phyloP scores from a whole-genome alignment of 1,140 invertebrate species.

The Chrysopa pallens region DNA sequence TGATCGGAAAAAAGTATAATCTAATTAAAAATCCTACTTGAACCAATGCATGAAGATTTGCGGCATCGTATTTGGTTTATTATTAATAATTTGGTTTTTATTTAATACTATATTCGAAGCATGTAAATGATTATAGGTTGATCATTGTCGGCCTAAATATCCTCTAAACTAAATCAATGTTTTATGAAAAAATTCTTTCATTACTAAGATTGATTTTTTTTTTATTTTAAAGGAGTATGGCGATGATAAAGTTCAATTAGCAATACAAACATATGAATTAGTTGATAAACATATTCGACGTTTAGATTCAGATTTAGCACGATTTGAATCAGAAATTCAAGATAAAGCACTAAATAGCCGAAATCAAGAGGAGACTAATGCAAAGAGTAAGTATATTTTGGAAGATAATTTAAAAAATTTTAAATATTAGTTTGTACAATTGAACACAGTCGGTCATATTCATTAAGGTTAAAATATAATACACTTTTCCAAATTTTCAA shows the following conservation, averaged over 20 bases:
- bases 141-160: background rate
- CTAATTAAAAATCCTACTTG: too few species aligned
- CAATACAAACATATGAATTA: conserved; percentile 95
- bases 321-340: conserved; percentile 93
- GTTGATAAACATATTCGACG: conserved; percentile 96
- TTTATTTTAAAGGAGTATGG: conserved; percentile 47
- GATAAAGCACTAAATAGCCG: conserved; percentile 70
- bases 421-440: too few species aligned
- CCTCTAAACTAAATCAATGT: background rate
- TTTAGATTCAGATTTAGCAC: conserved; percentile 84
- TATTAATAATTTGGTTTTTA: too few species aligned
- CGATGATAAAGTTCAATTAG: conserved; percentile 93
- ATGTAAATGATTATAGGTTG: too few species aligned
- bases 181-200: background rate
- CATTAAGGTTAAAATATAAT: too few species aligned
- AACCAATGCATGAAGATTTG: too few species aligned
- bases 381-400: conserved; percentile 25
- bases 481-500: too few species aligned
- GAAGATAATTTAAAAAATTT: too few species aligned
- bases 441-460: too few species aligned
- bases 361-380: conserved; percentile 32
- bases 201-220: background rate
- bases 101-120: too few species aligned
- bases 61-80: too few species aligned
- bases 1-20: too few species aligned